A percentile compares a stretch with the other conserved stretches of the same genome.
Conservation (phyloP, 2,888 invertebrate species). For the Acanthosoma haemorrhoidale region DNA sequence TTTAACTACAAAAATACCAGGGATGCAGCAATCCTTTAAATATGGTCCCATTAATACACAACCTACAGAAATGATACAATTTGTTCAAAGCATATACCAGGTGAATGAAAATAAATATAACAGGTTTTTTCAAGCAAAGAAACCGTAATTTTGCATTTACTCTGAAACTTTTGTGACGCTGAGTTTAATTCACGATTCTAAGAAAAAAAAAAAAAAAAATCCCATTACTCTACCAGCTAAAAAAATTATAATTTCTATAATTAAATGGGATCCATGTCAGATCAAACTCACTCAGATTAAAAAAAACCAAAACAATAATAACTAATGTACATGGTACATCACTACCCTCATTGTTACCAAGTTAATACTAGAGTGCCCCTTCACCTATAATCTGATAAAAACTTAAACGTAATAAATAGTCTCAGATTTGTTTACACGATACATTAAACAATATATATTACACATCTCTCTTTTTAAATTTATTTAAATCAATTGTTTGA, state of each 20-base stretch:
- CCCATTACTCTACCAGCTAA: neutral
- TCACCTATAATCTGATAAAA: no score
- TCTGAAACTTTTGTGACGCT: neutral
- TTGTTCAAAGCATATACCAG: neutral
- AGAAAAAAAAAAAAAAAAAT: neutral
- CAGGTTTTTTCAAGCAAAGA: neutral
- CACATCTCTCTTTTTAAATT: neutral
- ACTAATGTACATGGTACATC: no score
- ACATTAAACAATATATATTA: neutral
- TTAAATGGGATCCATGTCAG: neutral
- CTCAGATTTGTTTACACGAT: no score
- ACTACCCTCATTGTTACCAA: no score
- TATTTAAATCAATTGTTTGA: no score
- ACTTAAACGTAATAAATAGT: no score
- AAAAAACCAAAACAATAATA: neutral
- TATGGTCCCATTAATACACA: conserved; percentile 1
- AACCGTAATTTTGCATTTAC: neutral
- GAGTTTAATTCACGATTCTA: neutral
- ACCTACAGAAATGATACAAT: neutral
- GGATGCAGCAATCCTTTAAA: neutral
- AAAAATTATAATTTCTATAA: neutral
- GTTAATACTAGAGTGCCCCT: no score
- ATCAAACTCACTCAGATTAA: neutral
- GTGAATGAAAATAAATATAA: neutral
- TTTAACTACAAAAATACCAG: neutral